phyloP scores from a whole-genome alignment of 2,888 invertebrate species.

The Athalia circularis region DNA sequence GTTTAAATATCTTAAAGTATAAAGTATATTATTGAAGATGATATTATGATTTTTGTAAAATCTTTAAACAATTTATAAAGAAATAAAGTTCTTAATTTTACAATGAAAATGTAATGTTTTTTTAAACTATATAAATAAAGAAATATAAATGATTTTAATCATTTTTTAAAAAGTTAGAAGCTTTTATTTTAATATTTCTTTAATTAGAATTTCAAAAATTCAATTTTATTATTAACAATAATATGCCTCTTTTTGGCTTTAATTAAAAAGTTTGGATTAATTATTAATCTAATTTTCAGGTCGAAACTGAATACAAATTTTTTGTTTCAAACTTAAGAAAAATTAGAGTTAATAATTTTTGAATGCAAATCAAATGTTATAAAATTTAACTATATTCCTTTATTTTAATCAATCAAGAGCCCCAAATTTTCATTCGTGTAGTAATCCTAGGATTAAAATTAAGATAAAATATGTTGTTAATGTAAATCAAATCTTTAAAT shows the following conservation, averaged over 20 bases:
- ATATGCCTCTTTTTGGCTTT: slow-evolving; percentile 80
- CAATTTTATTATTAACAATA: slow-evolving; percentile 81
- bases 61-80: slow-evolving; percentile 56
- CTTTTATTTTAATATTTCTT: slow-evolving; percentile 78
- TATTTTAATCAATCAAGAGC: slow-evolving; percentile 76
- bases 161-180: slow-evolving; percentile 81
- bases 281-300: slow-evolving; percentile 72
- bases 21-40: slow-evolving; percentile 39
- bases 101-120: slow-evolving; percentile 82
- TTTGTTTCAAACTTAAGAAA: slow-evolving; percentile 74
- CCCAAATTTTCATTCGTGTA: slow-evolving; percentile 78
- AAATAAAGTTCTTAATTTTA: slow-evolving; percentile 75
- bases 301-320: slow-evolving; percentile 76
- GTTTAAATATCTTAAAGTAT: slow-evolving; percentile 55
- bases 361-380: slow-evolving; percentile 75
- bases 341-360: slow-evolving; percentile 73
- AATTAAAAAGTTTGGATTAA: slow-evolving; percentile 75
- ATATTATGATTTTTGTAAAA: background rate
- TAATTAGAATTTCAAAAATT: slow-evolving; percentile 76
- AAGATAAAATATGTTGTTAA: slow-evolving; percentile 73
- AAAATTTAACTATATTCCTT: slow-evolving; percentile 73
- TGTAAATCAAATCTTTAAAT: slow-evolving; percentile 62
- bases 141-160: slow-evolving; percentile 75
- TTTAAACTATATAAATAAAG: slow-evolving; percentile 80
- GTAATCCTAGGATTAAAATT: slow-evolving; percentile 76